Evolutionary conservation across 2,797 vertebrate species (phyloP).

Genomic region (Hyperoplus lanceolatus): DNA sequence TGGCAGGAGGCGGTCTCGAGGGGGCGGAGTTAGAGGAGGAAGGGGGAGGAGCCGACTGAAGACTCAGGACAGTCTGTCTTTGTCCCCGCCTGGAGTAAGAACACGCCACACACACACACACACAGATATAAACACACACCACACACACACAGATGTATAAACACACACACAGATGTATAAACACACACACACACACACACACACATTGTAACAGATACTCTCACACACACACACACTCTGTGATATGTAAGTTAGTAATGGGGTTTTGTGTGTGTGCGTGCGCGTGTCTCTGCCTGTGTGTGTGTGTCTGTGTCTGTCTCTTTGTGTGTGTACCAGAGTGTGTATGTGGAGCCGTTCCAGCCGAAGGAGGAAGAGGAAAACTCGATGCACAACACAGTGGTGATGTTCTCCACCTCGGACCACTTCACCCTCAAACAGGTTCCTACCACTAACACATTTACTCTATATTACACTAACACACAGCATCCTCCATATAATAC

Average conservation of each 20-base stretch:
- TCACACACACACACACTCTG: no score
- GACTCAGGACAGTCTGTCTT: conserved; percentile 85
- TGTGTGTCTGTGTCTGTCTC: no score
- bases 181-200: no score
- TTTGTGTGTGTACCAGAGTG: conserved; percentile 36
- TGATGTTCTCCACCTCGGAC: conserved; percentile 96
- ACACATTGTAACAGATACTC: no score
- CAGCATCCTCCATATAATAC: not conserved
- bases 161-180: no score
- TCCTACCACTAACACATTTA: not conserved
- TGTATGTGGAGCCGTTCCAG: conserved; percentile 86
- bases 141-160: no score
- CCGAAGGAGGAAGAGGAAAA: conserved; percentile 96
- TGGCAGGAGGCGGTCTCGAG: conserved; percentile 92
- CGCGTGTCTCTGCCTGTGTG: not conserved
- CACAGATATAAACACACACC: not conserved
- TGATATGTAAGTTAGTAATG: no score
- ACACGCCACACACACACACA: conserved; percentile 14
- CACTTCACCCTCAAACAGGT: conserved; percentile 97
- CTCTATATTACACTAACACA: no score
- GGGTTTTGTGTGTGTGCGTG: not conserved
- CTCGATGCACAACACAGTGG: conserved; percentile 98
- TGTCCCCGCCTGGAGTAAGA: conserved; percentile 89
- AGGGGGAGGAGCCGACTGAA: conserved; percentile 94
- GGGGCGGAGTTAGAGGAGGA: conserved; percentile 91